Conservation (phyloP, 2,797 vertebrate genomes). For the Hafferia zeledoni region DNA sequence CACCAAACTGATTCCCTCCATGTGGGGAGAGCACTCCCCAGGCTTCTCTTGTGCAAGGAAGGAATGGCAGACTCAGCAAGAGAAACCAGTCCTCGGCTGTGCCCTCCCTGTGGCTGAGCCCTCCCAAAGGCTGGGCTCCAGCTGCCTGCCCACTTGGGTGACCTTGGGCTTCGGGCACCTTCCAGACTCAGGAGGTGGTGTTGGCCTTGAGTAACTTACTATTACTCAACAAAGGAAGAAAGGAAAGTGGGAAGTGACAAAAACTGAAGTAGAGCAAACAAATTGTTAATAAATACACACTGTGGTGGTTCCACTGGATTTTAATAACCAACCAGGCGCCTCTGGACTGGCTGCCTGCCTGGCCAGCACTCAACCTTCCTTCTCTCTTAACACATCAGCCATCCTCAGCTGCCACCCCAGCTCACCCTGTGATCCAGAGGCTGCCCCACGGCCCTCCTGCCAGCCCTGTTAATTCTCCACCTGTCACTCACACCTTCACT, state of each 20-base stretch:
- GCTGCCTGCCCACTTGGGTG: accelerated
- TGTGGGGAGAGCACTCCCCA: neutral
- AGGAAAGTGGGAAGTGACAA: neutral
- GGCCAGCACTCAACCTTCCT: neutral
- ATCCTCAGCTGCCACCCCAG: neutral
- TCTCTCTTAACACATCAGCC: neutral
- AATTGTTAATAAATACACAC: neutral
- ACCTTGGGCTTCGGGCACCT: neutral
- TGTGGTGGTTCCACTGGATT: neutral
- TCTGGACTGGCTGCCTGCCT: neutral
- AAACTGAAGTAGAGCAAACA: neutral
- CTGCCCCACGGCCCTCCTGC: neutral
- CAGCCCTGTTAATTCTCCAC: neutral
- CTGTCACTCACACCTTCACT: neutral
- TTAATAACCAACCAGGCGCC: neutral
- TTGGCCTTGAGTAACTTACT: neutral
- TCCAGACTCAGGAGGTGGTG: neutral
- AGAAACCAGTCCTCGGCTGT: neutral
- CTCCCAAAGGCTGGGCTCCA: neutral
- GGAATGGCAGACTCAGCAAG: neutral
- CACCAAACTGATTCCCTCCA: neutral
- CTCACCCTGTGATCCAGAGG: neutral
- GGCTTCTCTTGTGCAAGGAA: neutral
- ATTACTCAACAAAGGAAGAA: neutral
- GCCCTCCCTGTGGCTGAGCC: neutral